These are phyloP conservation scores for Mimumesa dahlbomi DNA, from an alignment of 2,888 invertebrate genomes.

Conservation along the genomic window DNA sequence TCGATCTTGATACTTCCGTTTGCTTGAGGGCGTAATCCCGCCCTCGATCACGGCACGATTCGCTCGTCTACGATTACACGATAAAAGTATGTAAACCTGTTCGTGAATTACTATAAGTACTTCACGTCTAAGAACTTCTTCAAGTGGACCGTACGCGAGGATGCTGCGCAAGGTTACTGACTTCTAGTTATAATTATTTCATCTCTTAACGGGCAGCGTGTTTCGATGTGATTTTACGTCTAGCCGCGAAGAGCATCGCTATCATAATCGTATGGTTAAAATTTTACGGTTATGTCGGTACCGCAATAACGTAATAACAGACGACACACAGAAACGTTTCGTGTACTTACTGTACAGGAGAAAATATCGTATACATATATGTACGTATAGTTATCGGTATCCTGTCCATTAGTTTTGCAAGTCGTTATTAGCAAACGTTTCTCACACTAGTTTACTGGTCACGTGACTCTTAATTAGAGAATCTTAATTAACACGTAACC, in stretches of 20 bases:
- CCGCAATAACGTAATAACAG: too few species aligned
- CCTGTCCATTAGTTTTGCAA: neutral
- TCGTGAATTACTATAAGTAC: conserved; percentile 60
- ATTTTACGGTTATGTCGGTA: conserved; percentile 16
- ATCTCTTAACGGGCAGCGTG: conserved; percentile 34
- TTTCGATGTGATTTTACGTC: conserved; percentile 26
- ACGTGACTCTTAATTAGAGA: too few species aligned
- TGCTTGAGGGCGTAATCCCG: conserved; percentile 65
- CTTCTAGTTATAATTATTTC: conserved; percentile 42
- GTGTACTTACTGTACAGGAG: too few species aligned
- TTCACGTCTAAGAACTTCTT: conserved; percentile 22
- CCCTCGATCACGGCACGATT: conserved; percentile 60
- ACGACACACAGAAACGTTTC: too few species aligned
- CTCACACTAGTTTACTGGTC: too few species aligned
- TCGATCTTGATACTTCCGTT: conserved; percentile 72
- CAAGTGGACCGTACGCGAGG: conserved; percentile 2
- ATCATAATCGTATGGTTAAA: conserved; percentile 31
- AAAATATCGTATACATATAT: too few species aligned
- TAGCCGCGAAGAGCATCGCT: conserved; percentile 8
- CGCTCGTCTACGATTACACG: conserved; percentile 64
- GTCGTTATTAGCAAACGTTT: neutral
- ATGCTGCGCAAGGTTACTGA: conserved; percentile 2
- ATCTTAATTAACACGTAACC: too few species aligned
- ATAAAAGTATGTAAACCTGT: conserved; percentile 65
- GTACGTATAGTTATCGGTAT: neutral